Evolutionary conservation across 2,797 vertebrate species (phyloP), one percentile per base, ranked within the genome.

Genomic region (Brachyalestes nurse): DNA sequence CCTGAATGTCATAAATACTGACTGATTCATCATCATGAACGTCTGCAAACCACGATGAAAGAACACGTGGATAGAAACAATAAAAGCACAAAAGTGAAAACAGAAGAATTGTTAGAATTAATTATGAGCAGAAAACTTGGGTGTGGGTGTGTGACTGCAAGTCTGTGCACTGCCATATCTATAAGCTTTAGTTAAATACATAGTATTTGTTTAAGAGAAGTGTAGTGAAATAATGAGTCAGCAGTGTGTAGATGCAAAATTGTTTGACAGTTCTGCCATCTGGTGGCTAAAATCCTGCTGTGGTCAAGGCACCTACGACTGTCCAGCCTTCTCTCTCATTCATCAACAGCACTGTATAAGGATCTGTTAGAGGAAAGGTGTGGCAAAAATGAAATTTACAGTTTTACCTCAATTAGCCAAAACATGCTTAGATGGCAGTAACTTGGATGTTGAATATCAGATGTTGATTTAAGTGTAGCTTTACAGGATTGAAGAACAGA

Each of bases 191-290:
- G 28, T 28, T 28, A 28, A 28, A 28, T 28, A 23, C 1, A 17
- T 53, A 12, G 64, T 75, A 69, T 61, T 69, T 61, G 42, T 75
- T 51, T 34, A 75, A 34, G 72, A 60, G 49, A 16, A 34, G 23
- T 60, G n/a, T 62, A 75, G 12, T 40, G 72, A 81, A 70, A 61
- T 49, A 67, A 80, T 80, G 72, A 81, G 34, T 75, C 79, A 75
- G 79, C 72, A 75, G 5, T 19, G 62, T 58, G 62, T 53, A 14
- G 2, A 60, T 5, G 16, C 28, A 34, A 21, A 64, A 17, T 25
- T 42, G 13, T 77, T 66, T 45, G 21, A 47, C 65, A 60, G 61
- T 71, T 73, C 13, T 40, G 51, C 69, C 85, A 69, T 72, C 79
- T 84, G 64, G 47, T 71, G 82, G 79, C 2, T 12, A 45, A 38